These are phyloP conservation scores for Lochmaea crataegi DNA, from an alignment of 2,888 invertebrate genomes.

Conservation along the genomic window DNA sequence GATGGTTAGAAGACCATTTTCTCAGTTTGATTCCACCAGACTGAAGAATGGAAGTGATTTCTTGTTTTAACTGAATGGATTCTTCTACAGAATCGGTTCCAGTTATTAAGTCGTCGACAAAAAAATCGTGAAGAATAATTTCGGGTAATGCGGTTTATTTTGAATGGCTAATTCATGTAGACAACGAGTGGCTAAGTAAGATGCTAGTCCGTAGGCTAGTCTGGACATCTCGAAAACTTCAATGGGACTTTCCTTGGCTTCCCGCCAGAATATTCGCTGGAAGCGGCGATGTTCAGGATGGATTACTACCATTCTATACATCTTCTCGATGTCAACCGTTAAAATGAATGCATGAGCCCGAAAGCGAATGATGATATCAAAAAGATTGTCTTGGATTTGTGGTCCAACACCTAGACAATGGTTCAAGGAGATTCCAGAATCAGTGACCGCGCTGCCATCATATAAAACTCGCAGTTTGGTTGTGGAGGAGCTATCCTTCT, in stretches of 20 bases:
- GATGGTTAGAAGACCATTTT: not conserved
- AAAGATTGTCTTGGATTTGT: conserved; percentile 7
- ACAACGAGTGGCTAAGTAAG: conserved; percentile 18
- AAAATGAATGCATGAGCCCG: conserved; percentile 9
- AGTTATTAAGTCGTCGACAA: not conserved
- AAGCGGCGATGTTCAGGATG: not conserved
- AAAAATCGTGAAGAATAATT: not conserved
- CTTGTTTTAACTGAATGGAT: not conserved
- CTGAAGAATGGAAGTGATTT: conserved; percentile 1
- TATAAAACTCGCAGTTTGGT: conserved; percentile 20
- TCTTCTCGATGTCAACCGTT: conserved; percentile 21
- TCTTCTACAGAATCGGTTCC: not conserved
- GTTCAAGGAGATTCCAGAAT: conserved; percentile 10
- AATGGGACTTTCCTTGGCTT: not conserved
- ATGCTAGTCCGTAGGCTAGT: conserved; percentile 17
- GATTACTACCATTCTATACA: conserved; percentile 23
- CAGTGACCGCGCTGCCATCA: conserved; percentile 13
- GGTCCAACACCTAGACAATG: conserved; percentile 6
- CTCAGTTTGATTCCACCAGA: conserved; percentile 1
- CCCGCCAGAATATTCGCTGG: conserved; percentile 4
- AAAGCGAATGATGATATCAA: conserved; percentile 14
- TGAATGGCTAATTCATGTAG: conserved; percentile 2
- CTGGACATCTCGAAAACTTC: conserved; percentile 10
- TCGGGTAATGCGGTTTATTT: not conserved
- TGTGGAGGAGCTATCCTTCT: conserved; percentile 5